Percentiles rank a stretch among this genome's conserved stretches.
Evolutionary conservation across 2,113 vertebrate species (phyloP).

Genomic region (Aramus guarauna): DNA sequence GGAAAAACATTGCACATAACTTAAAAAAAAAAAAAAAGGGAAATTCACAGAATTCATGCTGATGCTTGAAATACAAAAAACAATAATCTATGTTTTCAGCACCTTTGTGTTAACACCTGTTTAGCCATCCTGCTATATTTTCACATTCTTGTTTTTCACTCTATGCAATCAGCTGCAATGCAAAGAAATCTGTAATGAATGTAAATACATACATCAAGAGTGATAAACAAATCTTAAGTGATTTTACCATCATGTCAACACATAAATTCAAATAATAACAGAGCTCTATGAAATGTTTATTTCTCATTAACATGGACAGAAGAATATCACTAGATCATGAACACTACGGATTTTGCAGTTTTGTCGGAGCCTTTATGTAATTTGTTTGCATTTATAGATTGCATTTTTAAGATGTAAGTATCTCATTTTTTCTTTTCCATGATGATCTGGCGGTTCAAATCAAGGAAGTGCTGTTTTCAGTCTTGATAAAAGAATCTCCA

Average conservation of each 20-base stretch:
- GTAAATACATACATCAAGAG: background rate
- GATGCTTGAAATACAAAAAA: background rate
- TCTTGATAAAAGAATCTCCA: background rate
- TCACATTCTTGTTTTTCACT: background rate
- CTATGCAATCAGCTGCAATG: background rate
- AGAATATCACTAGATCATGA: background rate
- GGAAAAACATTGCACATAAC: background rate
- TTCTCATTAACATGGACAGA: background rate
- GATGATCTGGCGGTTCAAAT: background rate
- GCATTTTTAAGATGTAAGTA: background rate
- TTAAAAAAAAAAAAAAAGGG: background rate
- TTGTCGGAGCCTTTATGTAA: background rate
- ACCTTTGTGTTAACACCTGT: background rate
- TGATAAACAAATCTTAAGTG: background rate
- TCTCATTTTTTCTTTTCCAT: background rate
- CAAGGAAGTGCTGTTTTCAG: background rate
- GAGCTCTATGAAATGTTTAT: background rate
- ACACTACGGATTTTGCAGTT: background rate
- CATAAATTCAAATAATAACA: background rate
- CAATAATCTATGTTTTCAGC: background rate
- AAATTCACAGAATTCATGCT: background rate
- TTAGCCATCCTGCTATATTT: background rate
- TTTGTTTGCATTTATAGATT: background rate
- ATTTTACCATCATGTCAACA: background rate
- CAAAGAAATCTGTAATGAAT: background rate